Evolutionary conservation across 2,797 vertebrate species (phyloP).

Genomic region (Tapirus indicus): DNA sequence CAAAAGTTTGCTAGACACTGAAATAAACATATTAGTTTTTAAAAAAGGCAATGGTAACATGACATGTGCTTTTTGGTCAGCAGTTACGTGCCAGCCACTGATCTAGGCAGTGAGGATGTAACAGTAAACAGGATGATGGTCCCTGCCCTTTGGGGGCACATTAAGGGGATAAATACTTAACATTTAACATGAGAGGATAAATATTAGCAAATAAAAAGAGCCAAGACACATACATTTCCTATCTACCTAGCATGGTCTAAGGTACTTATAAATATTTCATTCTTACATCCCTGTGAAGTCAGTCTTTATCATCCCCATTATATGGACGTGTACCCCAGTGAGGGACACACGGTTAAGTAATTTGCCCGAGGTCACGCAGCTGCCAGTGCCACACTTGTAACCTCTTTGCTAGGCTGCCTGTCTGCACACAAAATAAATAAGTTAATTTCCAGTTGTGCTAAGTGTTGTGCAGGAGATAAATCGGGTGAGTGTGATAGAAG

Average conservation of each 20-base stretch:
- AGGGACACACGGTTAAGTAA: neutral
- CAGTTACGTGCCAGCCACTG: neutral
- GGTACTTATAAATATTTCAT: neutral
- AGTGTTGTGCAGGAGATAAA: neutral
- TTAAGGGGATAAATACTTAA: neutral
- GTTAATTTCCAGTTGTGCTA: neutral
- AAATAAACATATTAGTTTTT: conserved; percentile 1
- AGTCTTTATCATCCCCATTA: neutral
- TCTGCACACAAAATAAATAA: neutral
- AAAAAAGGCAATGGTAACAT: neutral
- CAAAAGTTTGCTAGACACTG: neutral
- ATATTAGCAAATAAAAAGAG: neutral
- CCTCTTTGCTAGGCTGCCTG: neutral
- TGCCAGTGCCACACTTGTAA: neutral
- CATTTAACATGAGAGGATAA: neutral
- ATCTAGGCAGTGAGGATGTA: neutral
- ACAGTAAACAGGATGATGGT: neutral
- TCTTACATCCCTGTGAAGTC: neutral
- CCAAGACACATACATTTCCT: neutral
- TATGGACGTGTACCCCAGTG: neutral
- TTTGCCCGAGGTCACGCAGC: neutral
- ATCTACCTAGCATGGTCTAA: neutral
- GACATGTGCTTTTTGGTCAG: neutral
- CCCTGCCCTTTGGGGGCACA: neutral
- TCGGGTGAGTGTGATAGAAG: neutral